phyloP scores from a whole-genome alignment of 2,888 invertebrate species.

The Ecdyonurus torrentis region DNA sequence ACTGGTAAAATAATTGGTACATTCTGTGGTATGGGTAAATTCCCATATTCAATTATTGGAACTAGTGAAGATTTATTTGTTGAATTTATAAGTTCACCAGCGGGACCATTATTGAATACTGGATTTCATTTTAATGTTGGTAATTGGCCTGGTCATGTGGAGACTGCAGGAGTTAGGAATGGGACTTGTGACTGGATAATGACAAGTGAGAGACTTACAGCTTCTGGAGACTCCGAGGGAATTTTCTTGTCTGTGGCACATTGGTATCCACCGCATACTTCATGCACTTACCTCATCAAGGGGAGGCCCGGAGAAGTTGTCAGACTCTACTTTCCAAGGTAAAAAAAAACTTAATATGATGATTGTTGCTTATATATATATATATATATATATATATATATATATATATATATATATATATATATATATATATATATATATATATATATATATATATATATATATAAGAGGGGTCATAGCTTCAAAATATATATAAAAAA shows the following conservation, averaged over 20 bases:
- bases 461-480: no score
- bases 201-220: constrained; percentile 60
- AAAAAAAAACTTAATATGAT: constrained; percentile 15
- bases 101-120: constrained; percentile 76
- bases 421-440: no score
- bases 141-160: constrained; percentile 85
- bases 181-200: constrained; percentile 76
- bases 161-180: constrained; percentile 57
- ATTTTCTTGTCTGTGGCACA: constrained; percentile 83
- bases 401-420: no score
- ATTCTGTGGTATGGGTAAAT: constrained; percentile 85
- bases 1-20: constrained; percentile 75
- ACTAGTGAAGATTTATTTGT: constrained; percentile 78
- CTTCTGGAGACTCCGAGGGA: constrained; percentile 67
- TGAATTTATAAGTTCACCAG: constrained; percentile 76
- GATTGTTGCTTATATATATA: no score
- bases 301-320: constrained; percentile 76
- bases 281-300: constrained; percentile 78
- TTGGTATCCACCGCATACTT: constrained; percentile 88
- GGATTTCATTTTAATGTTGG: constrained; percentile 92
- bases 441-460: no score
- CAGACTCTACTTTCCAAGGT: constrained; percentile 78
- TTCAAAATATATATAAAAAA: no score
- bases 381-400: no score
- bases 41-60: constrained; percentile 85